phyloP scores from a whole-genome alignment of 2,888 invertebrate genomes.

The Campopleginae sp. region DNA sequence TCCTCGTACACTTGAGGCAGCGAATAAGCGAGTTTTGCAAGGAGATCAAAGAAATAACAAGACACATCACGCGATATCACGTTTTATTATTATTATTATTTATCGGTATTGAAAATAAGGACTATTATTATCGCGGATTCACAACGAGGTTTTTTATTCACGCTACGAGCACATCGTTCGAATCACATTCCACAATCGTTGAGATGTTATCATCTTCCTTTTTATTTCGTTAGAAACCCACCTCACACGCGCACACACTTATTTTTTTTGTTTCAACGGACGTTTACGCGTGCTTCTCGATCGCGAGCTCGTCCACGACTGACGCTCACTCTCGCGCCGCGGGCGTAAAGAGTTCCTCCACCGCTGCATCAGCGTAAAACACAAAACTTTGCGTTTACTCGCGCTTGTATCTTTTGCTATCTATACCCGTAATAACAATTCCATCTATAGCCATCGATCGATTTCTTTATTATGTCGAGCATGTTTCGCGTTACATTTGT shows the following conservation, averaged over 20 bases:
- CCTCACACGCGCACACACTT: slow-evolving; percentile 10
- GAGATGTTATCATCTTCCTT: slow-evolving; percentile 33
- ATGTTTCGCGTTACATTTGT: not conserved
- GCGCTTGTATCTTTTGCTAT: not conserved
- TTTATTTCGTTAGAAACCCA: not conserved
- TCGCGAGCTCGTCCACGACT: slow-evolving; percentile 43
- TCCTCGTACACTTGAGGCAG: not conserved
- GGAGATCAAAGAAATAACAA: slow-evolving; percentile 10
- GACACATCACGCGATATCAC: slow-evolving; percentile 32
- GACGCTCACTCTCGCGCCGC: slow-evolving; percentile 38
- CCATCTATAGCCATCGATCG: slow-evolving; percentile 14
- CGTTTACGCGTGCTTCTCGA: slow-evolving; percentile 26
- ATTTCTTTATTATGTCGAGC: not conserved
- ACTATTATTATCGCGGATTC: slow-evolving; percentile 1
- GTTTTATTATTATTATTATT: slow-evolving; percentile 30
- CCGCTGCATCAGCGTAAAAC: slow-evolving; percentile 17
- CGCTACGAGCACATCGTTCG: slow-evolving; percentile 31
- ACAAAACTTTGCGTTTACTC: slow-evolving; percentile 27
- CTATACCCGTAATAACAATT: slow-evolving; percentile 2
- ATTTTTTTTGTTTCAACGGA: slow-evolving; percentile 27
- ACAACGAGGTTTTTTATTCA: not conserved
- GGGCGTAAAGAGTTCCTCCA: slow-evolving; percentile 18
- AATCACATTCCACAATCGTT: slow-evolving; percentile 45
- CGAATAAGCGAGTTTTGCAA: slow-evolving; percentile 3
- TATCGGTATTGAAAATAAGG: not conserved